Percentiles rank a stretch among this genome's conserved stretches.
Evolutionary conservation across 2,888 invertebrate species (phyloP).

Genomic region (Artemia sinica): DNA sequence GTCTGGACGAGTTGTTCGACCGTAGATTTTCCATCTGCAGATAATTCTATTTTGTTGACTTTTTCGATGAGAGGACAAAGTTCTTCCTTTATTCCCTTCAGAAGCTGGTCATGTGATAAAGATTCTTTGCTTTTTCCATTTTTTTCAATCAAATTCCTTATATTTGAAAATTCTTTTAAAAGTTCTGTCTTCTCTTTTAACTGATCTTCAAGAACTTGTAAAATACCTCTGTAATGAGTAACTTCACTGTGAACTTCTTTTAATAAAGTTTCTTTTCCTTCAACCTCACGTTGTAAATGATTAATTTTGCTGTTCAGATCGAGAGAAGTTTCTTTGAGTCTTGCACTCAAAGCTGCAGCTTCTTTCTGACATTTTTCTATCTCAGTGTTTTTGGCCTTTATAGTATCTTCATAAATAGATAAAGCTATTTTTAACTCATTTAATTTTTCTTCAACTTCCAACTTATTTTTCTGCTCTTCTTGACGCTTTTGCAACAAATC

Average conservation of each 20-base stretch:
- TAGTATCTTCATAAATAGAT: constrained; percentile 7
- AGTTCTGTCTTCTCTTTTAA: background rate
- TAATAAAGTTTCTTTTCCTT: background rate
- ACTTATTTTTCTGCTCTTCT: background rate
- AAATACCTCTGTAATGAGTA: background rate
- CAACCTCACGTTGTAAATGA: background rate
- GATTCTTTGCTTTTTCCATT: background rate
- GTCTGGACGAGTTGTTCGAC: background rate
- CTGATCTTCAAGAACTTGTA: background rate
- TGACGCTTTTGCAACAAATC: background rate
- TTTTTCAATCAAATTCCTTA: background rate
- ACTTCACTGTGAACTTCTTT: background rate
- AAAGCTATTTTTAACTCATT: background rate
- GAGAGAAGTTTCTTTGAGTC: background rate
- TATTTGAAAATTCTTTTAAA: background rate
- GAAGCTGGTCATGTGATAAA: background rate
- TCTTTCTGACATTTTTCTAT: background rate
- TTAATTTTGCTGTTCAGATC: background rate
- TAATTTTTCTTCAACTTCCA: background rate
- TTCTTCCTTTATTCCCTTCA: background rate
- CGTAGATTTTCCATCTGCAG: background rate
- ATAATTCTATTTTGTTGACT: background rate
- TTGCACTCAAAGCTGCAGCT: background rate
- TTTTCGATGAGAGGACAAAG: constrained; percentile 1
- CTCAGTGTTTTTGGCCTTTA: background rate